phyloP scores from a whole-genome alignment of 2,113 vertebrate species.

The Chascanopsetta lugubris region DNA sequence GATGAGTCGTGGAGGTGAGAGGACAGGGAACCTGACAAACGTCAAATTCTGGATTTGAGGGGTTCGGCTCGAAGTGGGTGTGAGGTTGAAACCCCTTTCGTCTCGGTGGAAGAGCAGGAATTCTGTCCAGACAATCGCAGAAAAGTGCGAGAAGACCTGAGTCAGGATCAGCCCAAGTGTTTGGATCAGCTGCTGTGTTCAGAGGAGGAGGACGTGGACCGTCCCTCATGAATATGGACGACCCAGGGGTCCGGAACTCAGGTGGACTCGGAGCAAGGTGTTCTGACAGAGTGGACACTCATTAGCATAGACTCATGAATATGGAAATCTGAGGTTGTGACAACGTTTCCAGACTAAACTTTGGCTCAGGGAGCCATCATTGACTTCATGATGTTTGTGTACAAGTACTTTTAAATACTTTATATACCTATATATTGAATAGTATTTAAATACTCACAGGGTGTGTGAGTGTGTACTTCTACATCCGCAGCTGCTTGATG shows the following conservation, averaged over 20 bases:
- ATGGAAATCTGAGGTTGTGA: conserved; percentile 41
- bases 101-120: too few species aligned
- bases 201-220: conserved; percentile 21
- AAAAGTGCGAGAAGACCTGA: conserved; percentile 10
- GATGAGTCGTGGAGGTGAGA: conserved; percentile 25
- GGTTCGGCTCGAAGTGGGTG: too few species aligned
- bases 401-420: too few species aligned
- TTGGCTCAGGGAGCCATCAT: neutral
- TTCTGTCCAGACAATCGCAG: neutral
- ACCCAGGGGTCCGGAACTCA: conserved; percentile 30
- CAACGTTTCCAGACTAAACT: conserved; percentile 2
- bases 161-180: neutral
- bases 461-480: neutral
- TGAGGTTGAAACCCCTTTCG: too few species aligned
- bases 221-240: conserved; percentile 56
- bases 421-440: too few species aligned
- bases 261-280: conserved; percentile 41
- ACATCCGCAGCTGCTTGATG: neutral
- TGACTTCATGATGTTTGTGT: neutral
- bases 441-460: too few species aligned
- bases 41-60: too few species aligned
- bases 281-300: conserved; percentile 64
- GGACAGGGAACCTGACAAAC: conserved; percentile 32
- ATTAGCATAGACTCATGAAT: conserved; percentile 54
- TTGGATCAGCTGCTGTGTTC: conserved; percentile 33